phyloP scores from a whole-genome alignment of 2,113 vertebrate genomes.

The Dissostichus mawsoni region DNA sequence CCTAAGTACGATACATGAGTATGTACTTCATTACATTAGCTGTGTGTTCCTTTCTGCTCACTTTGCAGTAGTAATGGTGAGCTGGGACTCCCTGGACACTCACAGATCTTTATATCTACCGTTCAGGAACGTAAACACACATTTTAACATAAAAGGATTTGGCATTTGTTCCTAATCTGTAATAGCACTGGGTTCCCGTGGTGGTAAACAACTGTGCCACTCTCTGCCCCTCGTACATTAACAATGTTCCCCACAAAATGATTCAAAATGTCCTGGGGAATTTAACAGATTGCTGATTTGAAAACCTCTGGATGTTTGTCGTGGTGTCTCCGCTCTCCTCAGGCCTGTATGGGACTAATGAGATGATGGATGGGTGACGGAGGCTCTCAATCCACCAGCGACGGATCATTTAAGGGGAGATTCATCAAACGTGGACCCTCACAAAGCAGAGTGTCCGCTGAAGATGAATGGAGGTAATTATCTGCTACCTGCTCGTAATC shows the following conservation, averaged over 20 bases:
- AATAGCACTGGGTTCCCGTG: conserved; percentile 60
- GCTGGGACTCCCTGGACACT: conserved; percentile 49
- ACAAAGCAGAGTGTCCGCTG: conserved; percentile 70
- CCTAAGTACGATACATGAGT: too few species aligned
- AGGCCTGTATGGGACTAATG: conserved; percentile 68
- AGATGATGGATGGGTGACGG: conserved; percentile 83
- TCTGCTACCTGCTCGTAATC: conserved; percentile 70
- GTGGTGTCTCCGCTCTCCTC: conserved; percentile 35
- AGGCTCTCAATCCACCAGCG: conserved; percentile 75
- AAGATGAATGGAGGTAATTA: conserved; percentile 86
- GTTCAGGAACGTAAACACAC: conserved; percentile 27
- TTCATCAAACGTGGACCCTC: conserved; percentile 81
- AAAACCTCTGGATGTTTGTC: conserved; percentile 53
- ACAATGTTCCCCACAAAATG: conserved; percentile 55
- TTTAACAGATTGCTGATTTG: conserved; percentile 65
- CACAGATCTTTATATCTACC: conserved; percentile 58
- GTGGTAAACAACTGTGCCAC: conserved; percentile 69
- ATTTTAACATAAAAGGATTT: conserved; percentile 28
- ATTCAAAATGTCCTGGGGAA: conserved; percentile 45
- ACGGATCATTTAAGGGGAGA: conserved; percentile 81
- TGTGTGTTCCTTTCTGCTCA: conserved; percentile 34
- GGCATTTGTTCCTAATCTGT: conserved; percentile 50
- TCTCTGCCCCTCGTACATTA: conserved; percentile 64
- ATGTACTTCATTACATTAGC: too few species aligned
- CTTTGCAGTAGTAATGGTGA: conserved; percentile 57